Evolutionary conservation across 1,140 invertebrate species (phyloP).

Genomic region (Cotesia typhae): DNA sequence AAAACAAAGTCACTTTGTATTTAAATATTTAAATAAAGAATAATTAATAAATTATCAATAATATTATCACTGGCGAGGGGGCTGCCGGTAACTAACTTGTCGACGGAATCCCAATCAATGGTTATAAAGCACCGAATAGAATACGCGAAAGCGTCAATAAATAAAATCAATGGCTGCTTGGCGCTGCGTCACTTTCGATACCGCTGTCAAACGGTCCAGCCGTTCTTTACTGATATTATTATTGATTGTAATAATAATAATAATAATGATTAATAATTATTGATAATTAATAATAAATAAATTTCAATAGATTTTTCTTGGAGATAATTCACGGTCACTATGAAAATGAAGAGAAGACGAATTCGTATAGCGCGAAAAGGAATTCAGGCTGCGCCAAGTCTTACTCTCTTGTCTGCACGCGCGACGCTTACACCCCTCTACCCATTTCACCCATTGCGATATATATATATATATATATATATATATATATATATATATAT

Average conservation of each 20-base stretch:
- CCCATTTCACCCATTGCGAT: neutral
- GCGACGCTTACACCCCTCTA: constrained; percentile 30
- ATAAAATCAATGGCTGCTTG: constrained; percentile 47
- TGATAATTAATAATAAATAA: too few species aligned
- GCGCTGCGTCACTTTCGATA: constrained; percentile 19
- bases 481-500: constrained; percentile 6
- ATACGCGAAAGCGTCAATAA: constrained; percentile 47
- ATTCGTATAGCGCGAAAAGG: constrained; percentile 28
- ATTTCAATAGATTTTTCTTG: neutral
- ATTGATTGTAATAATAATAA: neutral
- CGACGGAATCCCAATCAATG: constrained; percentile 11
- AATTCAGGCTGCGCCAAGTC: constrained; percentile 30
- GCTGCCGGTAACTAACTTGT: constrained; percentile 4
- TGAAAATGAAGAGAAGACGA: constrained; percentile 43
- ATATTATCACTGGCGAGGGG: too few species aligned
- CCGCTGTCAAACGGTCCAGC: constrained; percentile 12
- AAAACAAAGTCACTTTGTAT: too few species aligned
- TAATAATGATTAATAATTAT: neutral
- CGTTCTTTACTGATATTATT: constrained; percentile 6
- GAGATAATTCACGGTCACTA: constrained; percentile 5
- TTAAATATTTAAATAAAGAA: too few species aligned
- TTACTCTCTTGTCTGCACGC: constrained; percentile 38
- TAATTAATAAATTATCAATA: neutral
- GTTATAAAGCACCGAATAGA: neutral
- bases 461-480: neutral